Percentiles rank a stretch among this genome's conserved stretches.
Evolutionary conservation across 2,888 invertebrate genomes (phyloP).

Genomic region (Harpalus rufipes): DNA sequence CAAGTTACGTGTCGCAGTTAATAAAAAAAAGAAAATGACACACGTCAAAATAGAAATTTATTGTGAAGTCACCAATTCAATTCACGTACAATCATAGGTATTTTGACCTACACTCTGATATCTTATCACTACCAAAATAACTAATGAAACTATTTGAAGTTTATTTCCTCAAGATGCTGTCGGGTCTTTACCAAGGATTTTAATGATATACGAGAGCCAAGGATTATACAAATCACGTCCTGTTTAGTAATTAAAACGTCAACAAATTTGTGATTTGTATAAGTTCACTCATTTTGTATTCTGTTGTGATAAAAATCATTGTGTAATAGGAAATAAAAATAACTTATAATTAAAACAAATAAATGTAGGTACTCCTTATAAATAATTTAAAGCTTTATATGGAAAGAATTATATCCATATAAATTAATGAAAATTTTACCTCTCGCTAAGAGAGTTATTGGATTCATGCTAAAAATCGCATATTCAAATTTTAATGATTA

Average conservation of each 20-base stretch:
- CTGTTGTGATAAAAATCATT: background rate
- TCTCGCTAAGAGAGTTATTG: no score
- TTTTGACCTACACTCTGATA: background rate
- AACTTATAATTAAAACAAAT: conserved; percentile 50
- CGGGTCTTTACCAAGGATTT: conserved; percentile 17
- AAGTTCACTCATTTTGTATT: conserved; percentile 22
- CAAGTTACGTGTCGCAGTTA: background rate
- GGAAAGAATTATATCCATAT: background rate
- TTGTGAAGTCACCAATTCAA: background rate
- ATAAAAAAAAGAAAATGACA: background rate
- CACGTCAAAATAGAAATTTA: background rate
- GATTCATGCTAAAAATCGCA: no score
- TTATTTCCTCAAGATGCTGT: conserved; percentile 14
- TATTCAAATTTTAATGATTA: no score
- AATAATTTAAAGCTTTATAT: conserved; percentile 24
- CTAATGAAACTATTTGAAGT: conserved; percentile 2
- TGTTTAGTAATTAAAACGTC: conserved; percentile 36
- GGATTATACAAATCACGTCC: conserved; percentile 31
- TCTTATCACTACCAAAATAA: background rate
- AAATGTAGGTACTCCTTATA: conserved; percentile 3
- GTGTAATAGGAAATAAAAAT: conserved; percentile 1
- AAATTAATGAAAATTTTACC: no score
- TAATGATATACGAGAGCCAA: conserved; percentile 1
- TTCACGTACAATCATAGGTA: background rate
- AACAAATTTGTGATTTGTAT: conserved; percentile 16